Evolutionary conservation across 2,888 invertebrate species (phyloP).

Genomic region (Mythimna lalbum): DNA sequence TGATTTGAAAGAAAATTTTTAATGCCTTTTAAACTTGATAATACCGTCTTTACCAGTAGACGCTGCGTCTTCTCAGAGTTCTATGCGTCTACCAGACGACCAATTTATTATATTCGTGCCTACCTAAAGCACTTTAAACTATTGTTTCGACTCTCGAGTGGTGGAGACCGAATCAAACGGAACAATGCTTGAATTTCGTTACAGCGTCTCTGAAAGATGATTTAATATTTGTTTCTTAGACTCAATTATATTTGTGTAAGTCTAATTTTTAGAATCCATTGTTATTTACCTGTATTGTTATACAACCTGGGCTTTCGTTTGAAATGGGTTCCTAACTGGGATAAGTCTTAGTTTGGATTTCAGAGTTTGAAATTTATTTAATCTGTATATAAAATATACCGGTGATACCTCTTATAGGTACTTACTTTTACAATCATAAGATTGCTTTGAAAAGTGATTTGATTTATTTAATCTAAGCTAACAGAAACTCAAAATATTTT

Average conservation of each 20-base stretch:
- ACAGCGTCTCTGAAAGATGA: conserved; percentile 29
- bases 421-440: not conserved
- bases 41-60: not conserved
- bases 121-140: conserved; percentile 69
- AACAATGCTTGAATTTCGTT: conserved; percentile 49
- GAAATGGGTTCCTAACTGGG: not conserved
- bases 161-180: conserved; percentile 52
- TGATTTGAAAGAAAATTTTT: not conserved
- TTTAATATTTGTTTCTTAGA: conserved; percentile 47
- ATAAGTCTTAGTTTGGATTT: not conserved
- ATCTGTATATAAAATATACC: not conserved
- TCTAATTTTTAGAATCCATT: conserved; percentile 11
- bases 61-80: not conserved
- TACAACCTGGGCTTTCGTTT: not conserved
- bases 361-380: not conserved
- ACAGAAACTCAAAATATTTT: no score
- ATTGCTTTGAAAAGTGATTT: not conserved
- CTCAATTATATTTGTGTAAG: conserved; percentile 40
- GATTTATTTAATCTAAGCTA: not conserved
- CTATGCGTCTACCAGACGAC: conserved; percentile 59
- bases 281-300: not conserved
- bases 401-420: not conserved
- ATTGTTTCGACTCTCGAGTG: conserved; percentile 72
- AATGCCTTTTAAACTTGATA: no score
- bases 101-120: conserved; percentile 72